Evolutionary conservation across 2,888 invertebrate species (phyloP).

Genomic region (Tortricodes alternella): DNA sequence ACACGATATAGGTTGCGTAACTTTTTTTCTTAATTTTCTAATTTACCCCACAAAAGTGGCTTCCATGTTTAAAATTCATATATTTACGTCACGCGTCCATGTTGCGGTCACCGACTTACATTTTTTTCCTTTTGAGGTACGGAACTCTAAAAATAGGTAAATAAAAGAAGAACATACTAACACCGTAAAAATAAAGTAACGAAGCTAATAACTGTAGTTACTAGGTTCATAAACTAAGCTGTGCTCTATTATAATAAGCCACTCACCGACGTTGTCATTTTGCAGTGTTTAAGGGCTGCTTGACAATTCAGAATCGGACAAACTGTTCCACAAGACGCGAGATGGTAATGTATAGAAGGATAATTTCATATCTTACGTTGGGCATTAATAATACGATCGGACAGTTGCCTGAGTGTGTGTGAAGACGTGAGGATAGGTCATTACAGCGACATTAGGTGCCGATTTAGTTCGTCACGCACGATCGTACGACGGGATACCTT

Average conservation of each 20-base stretch:
- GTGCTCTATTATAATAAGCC: conserved; percentile 5
- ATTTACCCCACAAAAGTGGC: too few species aligned
- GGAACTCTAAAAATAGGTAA: too few species aligned
- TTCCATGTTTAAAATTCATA: too few species aligned
- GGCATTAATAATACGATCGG: conserved; percentile 23
- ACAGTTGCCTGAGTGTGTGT: conserved; percentile 31
- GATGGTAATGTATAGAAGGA: conserved; percentile 10
- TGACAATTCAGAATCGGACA: not conserved
- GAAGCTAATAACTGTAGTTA: not conserved
- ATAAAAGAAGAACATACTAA: conserved; percentile 4
- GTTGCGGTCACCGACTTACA: too few species aligned
- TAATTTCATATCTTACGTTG: conserved; percentile 15
- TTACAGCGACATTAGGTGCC: conserved; percentile 57
- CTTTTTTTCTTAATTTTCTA: too few species aligned
- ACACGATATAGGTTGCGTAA: too few species aligned
- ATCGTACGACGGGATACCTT: conserved; percentile 36
- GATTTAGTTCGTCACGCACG: conserved; percentile 57
- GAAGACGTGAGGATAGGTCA: conserved; percentile 33
- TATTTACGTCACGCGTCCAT: too few species aligned
- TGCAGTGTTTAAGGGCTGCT: not conserved
- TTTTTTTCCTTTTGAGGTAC: too few species aligned
- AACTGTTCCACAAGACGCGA: not conserved
- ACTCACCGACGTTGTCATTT: conserved; percentile 10
- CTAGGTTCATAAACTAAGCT: not conserved
- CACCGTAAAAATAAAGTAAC: conserved; percentile 13